Base-by-base conservation (phyloP, 2,113 vertebrate genomes). In the Mormyrus lacerda region DNA sequence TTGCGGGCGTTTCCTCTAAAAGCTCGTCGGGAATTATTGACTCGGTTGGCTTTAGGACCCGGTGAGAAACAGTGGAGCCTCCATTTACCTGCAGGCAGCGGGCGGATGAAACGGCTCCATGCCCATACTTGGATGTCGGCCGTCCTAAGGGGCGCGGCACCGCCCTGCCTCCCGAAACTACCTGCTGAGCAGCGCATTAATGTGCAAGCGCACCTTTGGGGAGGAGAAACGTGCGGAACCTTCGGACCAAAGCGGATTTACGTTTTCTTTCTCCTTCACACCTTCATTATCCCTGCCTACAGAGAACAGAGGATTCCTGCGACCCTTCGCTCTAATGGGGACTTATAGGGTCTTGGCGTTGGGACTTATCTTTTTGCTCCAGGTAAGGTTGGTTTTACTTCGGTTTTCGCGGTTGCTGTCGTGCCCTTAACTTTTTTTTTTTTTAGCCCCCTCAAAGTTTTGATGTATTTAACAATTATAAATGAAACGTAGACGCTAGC, bases 91-190 rank as follows among this genome's bases (percentile, higher is more conserved):
- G 87, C 47, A 11, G 24, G 45, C 27, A n/a, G 47, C 35, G 7
- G 0, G 61, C 42, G 42, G 31, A 47, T 58, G 31, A 31, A 48
- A 47, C 17, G 19, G 65, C 13, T 42, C 87, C 3, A 65, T 89
- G 88, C 45, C 88, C 88, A 89, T 89, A 89, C 1, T 79, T 89
- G 88, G 88, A 53, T 31, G 69, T 82, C 51, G 73, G 39, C 27
- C 6, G 8, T 24, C 21, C n/a, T 21, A 82, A 35, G 31, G 73
- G 69, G 69, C 88, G 69, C 42, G 45, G 47, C 47, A 82, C 48
- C 73, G 50, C 45, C 11, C 19, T 7, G 2, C 50, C 24, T 27
- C 55, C 44, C 42, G 58, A 61, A 69, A 69, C 51, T 58, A 87
- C 86, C 86, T 87, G 86, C 1, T 15, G 17, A 7, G 73, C 73